Percentiles rank a stretch among this genome's conserved stretches.
Evolutionary conservation across 2,113 vertebrate species (phyloP).

Genomic region (Miniopterus natalensis): DNA sequence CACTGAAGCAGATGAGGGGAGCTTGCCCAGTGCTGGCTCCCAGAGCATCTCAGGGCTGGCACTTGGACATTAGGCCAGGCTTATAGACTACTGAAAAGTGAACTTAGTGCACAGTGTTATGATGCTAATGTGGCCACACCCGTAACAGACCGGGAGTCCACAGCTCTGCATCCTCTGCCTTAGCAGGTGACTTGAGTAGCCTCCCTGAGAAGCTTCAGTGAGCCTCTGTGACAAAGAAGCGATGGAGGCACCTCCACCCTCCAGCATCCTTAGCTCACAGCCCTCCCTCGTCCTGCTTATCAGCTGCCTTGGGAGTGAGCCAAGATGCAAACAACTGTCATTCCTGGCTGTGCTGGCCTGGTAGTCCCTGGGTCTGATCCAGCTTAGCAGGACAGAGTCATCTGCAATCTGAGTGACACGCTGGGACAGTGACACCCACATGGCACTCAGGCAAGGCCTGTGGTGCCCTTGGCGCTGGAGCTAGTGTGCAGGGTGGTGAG

Average conservation of each 20-base stretch:
- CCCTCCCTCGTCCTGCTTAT: no score
- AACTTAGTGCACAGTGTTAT: fast-evolving
- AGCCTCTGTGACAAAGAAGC: fast-evolving
- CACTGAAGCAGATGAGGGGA: background rate
- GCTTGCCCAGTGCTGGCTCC: background rate
- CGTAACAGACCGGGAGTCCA: fast-evolving
- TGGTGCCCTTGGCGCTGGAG: background rate
- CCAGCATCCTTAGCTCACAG: fast-evolving
- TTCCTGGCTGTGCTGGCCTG: background rate
- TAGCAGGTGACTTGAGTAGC: background rate
- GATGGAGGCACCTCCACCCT: background rate
- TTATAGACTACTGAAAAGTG: background rate
- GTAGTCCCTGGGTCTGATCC: background rate
- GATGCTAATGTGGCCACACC: background rate
- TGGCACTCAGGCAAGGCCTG: background rate
- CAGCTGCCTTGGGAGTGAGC: background rate
- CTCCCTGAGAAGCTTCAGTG: background rate
- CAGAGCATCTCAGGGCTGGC: background rate
- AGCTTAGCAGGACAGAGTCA: background rate
- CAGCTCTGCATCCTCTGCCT: no score
- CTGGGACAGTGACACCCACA: no score
- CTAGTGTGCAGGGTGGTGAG: background rate
- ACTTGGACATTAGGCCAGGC: background rate
- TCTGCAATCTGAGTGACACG: background rate
- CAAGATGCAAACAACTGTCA: fast-evolving